These are phyloP conservation scores for Stegostoma tigrinum DNA, from an alignment of 2,113 vertebrate species.

Conservation along the genomic window DNA sequence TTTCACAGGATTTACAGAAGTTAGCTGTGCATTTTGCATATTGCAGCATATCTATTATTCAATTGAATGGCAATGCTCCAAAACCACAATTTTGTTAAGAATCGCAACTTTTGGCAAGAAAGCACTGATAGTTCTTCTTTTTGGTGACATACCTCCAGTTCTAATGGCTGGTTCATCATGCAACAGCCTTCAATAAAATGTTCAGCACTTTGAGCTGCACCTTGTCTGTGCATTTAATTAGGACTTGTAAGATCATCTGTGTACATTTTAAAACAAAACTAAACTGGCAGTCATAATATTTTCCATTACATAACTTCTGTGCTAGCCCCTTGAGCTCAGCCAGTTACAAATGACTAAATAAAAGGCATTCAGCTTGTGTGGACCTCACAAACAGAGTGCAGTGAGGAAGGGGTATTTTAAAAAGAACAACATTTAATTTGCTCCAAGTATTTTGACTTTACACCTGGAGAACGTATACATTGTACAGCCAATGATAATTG, in stretches of 20 bases:
- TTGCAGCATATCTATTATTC: constrained; percentile 11
- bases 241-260: background rate
- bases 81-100: constrained; percentile 6
- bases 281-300: background rate
- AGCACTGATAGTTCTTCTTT: background rate
- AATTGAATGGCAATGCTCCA: constrained; percentile 2
- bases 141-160: constrained; percentile 5
- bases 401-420: background rate
- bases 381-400: background rate
- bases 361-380: background rate
- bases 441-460: background rate
- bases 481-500: background rate
- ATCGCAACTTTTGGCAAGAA: background rate
- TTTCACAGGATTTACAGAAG: constrained; percentile 21
- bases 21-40: background rate
- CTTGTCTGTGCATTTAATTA: background rate
- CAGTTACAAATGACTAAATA: background rate
- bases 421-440: background rate
- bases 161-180: background rate
- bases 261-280: background rate
- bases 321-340: background rate
- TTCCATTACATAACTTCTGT: background rate
- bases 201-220: constrained; percentile 1
- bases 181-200: background rate
- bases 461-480: background rate